Evolutionary conservation across 2,113 vertebrate species (phyloP).

Genomic region (Macaca mulatta): DNA sequence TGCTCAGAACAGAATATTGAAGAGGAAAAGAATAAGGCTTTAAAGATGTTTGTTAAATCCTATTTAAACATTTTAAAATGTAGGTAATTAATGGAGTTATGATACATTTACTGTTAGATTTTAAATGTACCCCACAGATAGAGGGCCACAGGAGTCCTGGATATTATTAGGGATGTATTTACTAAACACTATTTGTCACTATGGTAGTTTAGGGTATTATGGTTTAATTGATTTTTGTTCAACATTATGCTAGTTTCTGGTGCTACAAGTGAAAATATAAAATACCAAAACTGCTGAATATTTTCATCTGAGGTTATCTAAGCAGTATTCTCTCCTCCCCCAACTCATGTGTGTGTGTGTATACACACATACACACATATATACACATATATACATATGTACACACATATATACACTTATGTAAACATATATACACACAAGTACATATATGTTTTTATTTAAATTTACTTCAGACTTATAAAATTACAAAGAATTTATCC

Average conservation of each 20-base stretch:
- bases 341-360: background rate
- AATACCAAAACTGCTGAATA: background rate
- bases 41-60: background rate
- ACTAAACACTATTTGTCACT: background rate
- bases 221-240: background rate
- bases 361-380: background rate
- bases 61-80: constrained; percentile 17
- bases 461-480: background rate
- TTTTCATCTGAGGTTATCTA: background rate
- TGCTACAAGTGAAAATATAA: background rate
- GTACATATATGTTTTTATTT: background rate
- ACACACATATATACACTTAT: too few species aligned
- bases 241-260: background rate
- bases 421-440: too few species aligned
- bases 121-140: background rate
- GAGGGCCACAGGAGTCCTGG: background rate
- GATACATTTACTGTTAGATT: background rate
- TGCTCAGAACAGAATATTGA: background rate
- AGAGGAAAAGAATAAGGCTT: background rate
- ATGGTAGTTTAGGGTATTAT: background rate
- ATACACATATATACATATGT: too few species aligned
- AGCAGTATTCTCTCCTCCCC: background rate
- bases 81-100: background rate
- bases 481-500: background rate
- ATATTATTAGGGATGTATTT: background rate